Evolutionary conservation across 2,888 invertebrate genomes (phyloP), one percentile per base, ranked within the genome.

Genomic region (Lamellibrachia satsuma): DNA sequence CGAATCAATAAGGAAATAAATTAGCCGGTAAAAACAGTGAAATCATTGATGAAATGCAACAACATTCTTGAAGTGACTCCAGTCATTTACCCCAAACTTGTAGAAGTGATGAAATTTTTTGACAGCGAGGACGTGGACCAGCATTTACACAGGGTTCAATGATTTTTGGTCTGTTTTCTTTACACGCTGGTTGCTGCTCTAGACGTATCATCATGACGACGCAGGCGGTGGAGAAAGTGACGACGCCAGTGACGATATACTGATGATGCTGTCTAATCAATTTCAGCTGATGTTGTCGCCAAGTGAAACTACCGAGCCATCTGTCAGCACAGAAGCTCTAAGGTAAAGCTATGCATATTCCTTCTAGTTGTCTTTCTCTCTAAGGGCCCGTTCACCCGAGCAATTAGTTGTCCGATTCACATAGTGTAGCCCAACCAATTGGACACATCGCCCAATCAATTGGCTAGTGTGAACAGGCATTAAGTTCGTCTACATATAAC

Each of bases 181-280:
- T 75, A 75, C 75, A 6, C 75, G 75, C 75, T 75, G 75, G 75
- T 75, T 75, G 75, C 75, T 75, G 75, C 75, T 75, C 75, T 75
- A 75, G 75, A 75, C 75, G 22, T 75, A 15, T 75, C 75, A n/a
- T 75, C 75, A 75, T 75, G 75, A 75, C 22, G 22, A 75, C 22
- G 75, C 75, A 75, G 22, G 22, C 75, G n/a, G 75, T 75, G 75
- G 75, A 75, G 75, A 75, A 75, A 75, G 75, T 75, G 75, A 22
- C 75, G 22, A 15, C 15, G 22, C 75, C 75, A 75, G n/a, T 75
- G 75, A 75, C 75, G 75, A 75, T 75, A 75, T 75, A 75, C 75
- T 75, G 75, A 75, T 75, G 75, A 75, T 75, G 75, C 75, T 75
- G 75, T 75, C 75, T 75, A 75, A 75, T 75, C 75, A 75, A 75